phyloP scores from a whole-genome alignment of 1,140 invertebrate species.

The Camponotus pennsylvanicus region DNA sequence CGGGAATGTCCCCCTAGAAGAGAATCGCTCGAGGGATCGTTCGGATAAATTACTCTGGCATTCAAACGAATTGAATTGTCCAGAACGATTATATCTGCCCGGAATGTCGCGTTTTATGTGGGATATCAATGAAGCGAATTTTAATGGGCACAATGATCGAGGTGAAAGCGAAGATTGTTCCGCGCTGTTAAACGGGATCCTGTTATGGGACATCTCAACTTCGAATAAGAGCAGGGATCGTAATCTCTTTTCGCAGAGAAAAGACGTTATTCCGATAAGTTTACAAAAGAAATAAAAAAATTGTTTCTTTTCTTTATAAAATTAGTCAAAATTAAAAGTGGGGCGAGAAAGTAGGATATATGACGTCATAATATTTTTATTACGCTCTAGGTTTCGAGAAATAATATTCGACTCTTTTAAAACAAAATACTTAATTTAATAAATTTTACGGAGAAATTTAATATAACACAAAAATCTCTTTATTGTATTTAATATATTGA shows the following conservation, averaged over 20 bases:
- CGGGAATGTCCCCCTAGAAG: not conserved
- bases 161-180: not conserved
- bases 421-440: too few relatives aligned
- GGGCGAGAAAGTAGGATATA: too few relatives aligned
- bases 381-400: too few relatives aligned
- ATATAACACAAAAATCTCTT: too few relatives aligned
- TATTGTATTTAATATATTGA: too few relatives aligned
- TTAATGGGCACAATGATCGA: conserved; percentile 27
- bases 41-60: not conserved
- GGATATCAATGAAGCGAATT: conserved; percentile 1
- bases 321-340: too few relatives aligned
- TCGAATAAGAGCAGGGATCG: not conserved
- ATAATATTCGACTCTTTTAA: too few relatives aligned
- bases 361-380: too few relatives aligned
- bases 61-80: conserved; percentile 23
- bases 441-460: too few relatives aligned
- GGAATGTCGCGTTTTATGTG: conserved; percentile 5
- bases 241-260: not conserved
- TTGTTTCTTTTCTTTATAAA: too few relatives aligned
- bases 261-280: not conserved
- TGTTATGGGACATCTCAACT: not conserved
- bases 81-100: not conserved
- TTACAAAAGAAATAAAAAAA: too few relatives aligned
- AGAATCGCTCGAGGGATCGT: not conserved
- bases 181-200: not conserved